Evolutionary conservation across 2,888 invertebrate genomes (phyloP), one percentile per base, ranked within the genome.

Genomic region (Xiphydria camelus): DNA sequence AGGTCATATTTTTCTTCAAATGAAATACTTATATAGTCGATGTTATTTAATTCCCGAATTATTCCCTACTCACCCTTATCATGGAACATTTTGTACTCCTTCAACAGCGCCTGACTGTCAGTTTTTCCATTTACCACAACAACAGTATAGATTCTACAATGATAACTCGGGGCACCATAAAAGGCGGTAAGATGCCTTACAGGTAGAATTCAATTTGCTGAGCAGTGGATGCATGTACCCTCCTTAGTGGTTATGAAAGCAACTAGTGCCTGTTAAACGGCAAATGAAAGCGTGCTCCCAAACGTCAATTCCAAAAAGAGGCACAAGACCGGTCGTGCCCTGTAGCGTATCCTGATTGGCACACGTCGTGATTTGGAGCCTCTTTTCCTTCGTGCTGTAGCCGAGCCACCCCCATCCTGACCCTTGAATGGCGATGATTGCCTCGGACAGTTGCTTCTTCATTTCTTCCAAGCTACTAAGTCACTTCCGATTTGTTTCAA

Each of bases 401-500:
- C 92, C 96, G 3, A 97, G 80, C 97, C 97, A 98, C 32, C 92
- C 96, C 97, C 97, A 97, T 2, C 97, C 97, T 10, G 94, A 95
- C 4, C 97, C 97, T 74, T 94, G 94, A 10, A 97, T 87, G 0
- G 82, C 94, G 2, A 93, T 84, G 0, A 94, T 84, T 0, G 87
- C 77, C 0, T 87, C 78, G 3, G 86, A 82, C 51, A 97, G 73
- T 63, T 86, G 83, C 53, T 84, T 86, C 75, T 94, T 92, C 80
- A 97, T 83, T n/a, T n/a, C n/a, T n/a, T n/a, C n/a, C n/a, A n/a
- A n/a, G n/a, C n/a, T n/a, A n/a, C n/a, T n/a, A n/a, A 47, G 85
- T 85, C 2, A 94, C 92, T 64, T 90, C 80, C 14, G 87, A 84
- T n/a, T 91, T 89, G n/a, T n/a, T n/a, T n/a, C n/a, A n/a, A n/a